Base-by-base conservation (phyloP, 1,140 invertebrate genomes). In the Atta texana region DNA sequence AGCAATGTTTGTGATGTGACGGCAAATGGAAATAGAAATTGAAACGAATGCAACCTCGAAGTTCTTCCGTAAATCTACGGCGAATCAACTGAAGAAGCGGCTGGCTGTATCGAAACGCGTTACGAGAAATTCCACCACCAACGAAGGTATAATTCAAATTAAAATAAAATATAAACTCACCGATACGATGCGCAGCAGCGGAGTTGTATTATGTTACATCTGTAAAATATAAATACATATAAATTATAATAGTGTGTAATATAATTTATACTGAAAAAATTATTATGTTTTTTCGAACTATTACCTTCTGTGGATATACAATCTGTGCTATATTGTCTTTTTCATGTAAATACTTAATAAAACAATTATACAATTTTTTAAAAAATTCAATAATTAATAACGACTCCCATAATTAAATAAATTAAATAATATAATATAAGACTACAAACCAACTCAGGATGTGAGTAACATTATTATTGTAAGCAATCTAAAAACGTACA, bases 101-200 rank as follows among this genome's bases (percentile, higher is more conserved):
- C 24, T 81, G 53, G 53, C 24, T 81, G 64, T 61, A 53, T 86
- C 44, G 16, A 64, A 87, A 87, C 57, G 51, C 51, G 16, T 81
- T 51, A 63, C 10, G 53, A 71, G 44, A 28, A 71, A 63, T 16
- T 71, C 34, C 10, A 63, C 57, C 68, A 72, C 55, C 77, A 80
- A 82, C 16, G 31, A 76, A 64, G 68, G 57, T 80, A 16, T 34
- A 80, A 39, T 51, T 69, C 12, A 16, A 69, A 69, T 24, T 51
- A 49, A 69, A 69, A 51, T 69, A 49, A 16, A 49, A 49, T 21
- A 24, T 24, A 69, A 31, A 49, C 21, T 69, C 66, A 49, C 39
- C 21, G 39, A 18, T 14, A 49, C 39, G 44, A 69, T 51, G 14
- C 66, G 39, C 66, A 51, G 66, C 66, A 51, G 21, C 39, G 44